These are phyloP conservation scores for Malachius bipustulatus DNA, from an alignment of 2,888 invertebrate genomes.

Conservation along the genomic window DNA sequence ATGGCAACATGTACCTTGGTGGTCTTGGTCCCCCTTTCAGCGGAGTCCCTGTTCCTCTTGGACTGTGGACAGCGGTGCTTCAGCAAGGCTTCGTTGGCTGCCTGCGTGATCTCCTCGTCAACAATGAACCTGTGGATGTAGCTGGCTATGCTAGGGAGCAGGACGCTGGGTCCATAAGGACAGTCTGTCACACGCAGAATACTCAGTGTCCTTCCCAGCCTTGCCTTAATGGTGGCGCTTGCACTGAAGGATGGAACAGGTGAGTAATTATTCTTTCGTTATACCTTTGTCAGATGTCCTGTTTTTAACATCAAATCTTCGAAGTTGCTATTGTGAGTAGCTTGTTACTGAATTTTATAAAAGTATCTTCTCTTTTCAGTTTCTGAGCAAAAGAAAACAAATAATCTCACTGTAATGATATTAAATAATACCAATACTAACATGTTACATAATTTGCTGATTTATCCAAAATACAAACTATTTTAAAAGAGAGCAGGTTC, in stretches of 20 bases:
- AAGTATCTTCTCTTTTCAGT: no score
- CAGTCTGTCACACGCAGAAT: constrained; percentile 74
- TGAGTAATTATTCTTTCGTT: no score
- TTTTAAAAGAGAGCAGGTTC: no score
- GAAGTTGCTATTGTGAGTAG: no score
- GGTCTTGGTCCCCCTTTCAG: constrained; percentile 74
- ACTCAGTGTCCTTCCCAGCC: constrained; percentile 74
- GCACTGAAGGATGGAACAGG: constrained; percentile 94
- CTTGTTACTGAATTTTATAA: no score
- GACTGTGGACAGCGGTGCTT: constrained; percentile 82
- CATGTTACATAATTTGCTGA: no score
- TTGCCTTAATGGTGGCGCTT: constrained; percentile 79
- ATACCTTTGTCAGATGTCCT: no score
- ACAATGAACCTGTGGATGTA: constrained; percentile 79
- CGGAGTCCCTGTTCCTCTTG: constrained; percentile 65
- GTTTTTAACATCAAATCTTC: no score
- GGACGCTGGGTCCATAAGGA: constrained; percentile 84
- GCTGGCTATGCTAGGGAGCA: constrained; percentile 81
- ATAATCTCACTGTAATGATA: no score
- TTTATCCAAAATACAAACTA: no score
- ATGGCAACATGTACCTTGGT: constrained; percentile 80
- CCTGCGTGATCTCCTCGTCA: constrained; percentile 76
- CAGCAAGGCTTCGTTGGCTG: constrained; percentile 91
- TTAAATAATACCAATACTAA: no score
- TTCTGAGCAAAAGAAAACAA: no score